Evolutionary conservation across 2,888 invertebrate genomes (phyloP), one percentile per base, ranked within the genome.

Genomic region (Drosophila pegasa): DNA sequence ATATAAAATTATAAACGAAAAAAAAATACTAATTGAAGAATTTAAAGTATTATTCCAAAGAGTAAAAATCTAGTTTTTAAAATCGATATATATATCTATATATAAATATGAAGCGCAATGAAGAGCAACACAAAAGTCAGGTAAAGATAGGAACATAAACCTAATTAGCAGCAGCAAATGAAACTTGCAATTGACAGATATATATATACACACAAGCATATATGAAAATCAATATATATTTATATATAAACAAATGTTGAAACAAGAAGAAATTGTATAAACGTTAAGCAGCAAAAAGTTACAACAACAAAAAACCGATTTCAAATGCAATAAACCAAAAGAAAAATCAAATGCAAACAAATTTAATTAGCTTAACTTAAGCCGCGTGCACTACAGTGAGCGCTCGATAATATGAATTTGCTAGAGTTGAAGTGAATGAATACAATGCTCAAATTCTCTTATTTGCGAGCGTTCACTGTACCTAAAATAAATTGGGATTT

Each of bases 61-160:
- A 81, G 47, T 57, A 64, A 69, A 62, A 52, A 51, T 59, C n/a
- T 81, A 87, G 71, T 55, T 58, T 63, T 65, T 50, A 57, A 71
- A 54, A 33, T 18, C 14, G 22, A 56, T 35, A 62, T n/a, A 68
- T 38, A 50, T 33, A 52, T 20, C 14, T 35, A 54, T 1, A 48
- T 16, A 20, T 29, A 50, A 63, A 63, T 12, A 68, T 43, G 22
- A 55, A 76, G 63, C 70, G 68, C 83, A 85, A 75, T 77, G 61
- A 69, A 77, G 29, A 71, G 69, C 69, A 67, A 86, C 75, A 86
- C 75, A 73, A 67, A 80, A 71, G 75, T 72, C 82, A 89, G 86
- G 78, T 78, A 80, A 69, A 56, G 43, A 70, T 60, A 75, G 58
- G 71, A 51, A 76, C 63, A 66, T 58, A 55, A 45, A 70, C 29